Evolutionary conservation across 1,140 invertebrate genomes (phyloP).

Genomic region (Diachasmimorpha longicaudata): DNA sequence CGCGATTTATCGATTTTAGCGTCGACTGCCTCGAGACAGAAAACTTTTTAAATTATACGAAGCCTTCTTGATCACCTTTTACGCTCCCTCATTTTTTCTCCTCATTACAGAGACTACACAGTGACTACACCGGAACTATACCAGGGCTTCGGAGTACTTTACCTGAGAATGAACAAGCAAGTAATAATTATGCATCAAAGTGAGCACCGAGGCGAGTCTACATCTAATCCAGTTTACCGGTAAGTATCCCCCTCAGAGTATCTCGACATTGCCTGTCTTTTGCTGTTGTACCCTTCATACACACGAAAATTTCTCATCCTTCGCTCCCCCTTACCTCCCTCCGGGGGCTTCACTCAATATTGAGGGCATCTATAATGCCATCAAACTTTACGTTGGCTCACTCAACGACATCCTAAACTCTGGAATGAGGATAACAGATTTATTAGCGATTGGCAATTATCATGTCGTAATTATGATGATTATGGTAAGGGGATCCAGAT

Average conservation of each 20-base stretch:
- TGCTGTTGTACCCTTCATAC: neutral
- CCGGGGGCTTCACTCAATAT: constrained; percentile 25
- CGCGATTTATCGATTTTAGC: constrained; percentile 51
- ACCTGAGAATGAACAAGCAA: constrained; percentile 22
- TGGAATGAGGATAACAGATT: too few relatives aligned
- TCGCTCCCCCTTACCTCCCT: too few relatives aligned
- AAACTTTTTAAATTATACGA: constrained; percentile 53
- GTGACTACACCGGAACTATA: neutral
- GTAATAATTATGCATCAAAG: constrained; percentile 45
- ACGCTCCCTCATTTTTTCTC: constrained; percentile 11
- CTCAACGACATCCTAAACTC: neutral
- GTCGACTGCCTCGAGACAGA: constrained; percentile 32
- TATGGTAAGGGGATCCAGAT: too few relatives aligned
- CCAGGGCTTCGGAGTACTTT: constrained; percentile 2
- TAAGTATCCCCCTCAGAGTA: neutral
- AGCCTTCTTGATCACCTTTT: constrained; percentile 5
- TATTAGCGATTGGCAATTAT: too few relatives aligned
- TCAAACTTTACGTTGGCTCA: constrained; percentile 24
- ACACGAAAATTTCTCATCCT: neutral
- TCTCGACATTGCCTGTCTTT: constrained; percentile 15
- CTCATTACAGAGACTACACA: neutral
- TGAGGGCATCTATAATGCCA: constrained; percentile 24
- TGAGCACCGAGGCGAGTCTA: constrained; percentile 34
- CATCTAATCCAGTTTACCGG: constrained; percentile 41
- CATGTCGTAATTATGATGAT: too few relatives aligned